Conservation (phyloP, 2,797 vertebrate genomes). For the Heteromormyrus szaboi region DNA sequence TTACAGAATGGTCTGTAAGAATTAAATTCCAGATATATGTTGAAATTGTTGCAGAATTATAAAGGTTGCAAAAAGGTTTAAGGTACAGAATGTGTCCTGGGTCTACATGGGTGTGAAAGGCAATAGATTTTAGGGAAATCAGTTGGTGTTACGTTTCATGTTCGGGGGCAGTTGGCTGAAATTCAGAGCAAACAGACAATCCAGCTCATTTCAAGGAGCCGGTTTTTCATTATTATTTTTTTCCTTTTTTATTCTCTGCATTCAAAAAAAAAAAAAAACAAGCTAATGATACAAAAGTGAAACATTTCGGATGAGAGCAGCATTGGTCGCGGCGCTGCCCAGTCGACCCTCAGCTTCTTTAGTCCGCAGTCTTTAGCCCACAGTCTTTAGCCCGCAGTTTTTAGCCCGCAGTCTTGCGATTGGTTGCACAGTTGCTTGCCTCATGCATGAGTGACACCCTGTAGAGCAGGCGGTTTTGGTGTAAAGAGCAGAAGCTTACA, state of each 20-base stretch:
- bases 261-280: background rate
- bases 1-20: background rate
- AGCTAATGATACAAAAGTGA: background rate
- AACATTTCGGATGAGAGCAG: background rate
- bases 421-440: background rate
- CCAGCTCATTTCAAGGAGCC: background rate
- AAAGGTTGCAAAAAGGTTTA: background rate
- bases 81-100: background rate
- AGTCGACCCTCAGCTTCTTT: background rate
- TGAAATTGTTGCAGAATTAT: background rate
- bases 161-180: background rate
- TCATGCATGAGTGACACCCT: background rate
- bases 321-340: background rate
- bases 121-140: background rate
- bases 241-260: background rate
- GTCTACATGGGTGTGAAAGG: background rate
- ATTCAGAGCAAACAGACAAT: background rate
- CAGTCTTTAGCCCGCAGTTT: background rate
- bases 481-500: background rate
- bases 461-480: background rate
- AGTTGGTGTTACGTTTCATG: background rate
- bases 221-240: background rate
- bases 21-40: conserved; percentile 7
- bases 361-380: background rate
- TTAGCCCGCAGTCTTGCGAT: background rate